Evolutionary conservation across 2,113 vertebrate genomes (phyloP).

Genomic region (Mellivora capensis): DNA sequence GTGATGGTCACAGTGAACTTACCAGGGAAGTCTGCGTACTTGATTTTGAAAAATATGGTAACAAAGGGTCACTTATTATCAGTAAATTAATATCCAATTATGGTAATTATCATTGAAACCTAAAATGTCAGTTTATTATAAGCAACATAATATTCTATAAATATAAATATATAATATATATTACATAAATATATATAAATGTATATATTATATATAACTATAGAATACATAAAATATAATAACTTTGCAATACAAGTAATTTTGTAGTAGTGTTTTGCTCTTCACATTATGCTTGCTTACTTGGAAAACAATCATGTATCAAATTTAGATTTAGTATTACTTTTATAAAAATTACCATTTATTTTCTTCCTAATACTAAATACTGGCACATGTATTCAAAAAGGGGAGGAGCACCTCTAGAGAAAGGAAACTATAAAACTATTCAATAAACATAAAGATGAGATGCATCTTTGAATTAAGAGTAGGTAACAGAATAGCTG

Average conservation of each 20-base stretch:
- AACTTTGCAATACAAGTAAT: background rate
- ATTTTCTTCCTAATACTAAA: conserved; percentile 1
- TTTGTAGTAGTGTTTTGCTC: background rate
- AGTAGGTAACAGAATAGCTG: background rate
- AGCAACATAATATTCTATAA: background rate
- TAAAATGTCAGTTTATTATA: background rate
- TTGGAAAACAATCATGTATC: background rate
- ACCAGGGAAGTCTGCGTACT: background rate
- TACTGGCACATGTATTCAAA: background rate
- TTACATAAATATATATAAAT: too few relatives aligned
- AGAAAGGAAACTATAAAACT: background rate
- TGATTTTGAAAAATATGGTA: background rate
- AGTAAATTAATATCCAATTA: background rate
- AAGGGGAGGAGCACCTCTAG: background rate
- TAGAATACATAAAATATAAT: background rate
- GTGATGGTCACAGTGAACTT: background rate
- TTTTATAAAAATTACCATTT: background rate
- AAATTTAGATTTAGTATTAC: background rate
- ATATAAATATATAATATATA: too few relatives aligned
- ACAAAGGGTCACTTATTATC: background rate
- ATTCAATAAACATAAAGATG: background rate
- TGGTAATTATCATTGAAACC: background rate
- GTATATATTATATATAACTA: too few relatives aligned
- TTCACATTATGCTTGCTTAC: background rate
- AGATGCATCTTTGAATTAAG: background rate